Percentiles rank a stretch among this genome's conserved stretches.
These are phyloP conservation scores for Temnothorax rugatulus DNA, from an alignment of 2,888 invertebrate species.

Conservation along the genomic window DNA sequence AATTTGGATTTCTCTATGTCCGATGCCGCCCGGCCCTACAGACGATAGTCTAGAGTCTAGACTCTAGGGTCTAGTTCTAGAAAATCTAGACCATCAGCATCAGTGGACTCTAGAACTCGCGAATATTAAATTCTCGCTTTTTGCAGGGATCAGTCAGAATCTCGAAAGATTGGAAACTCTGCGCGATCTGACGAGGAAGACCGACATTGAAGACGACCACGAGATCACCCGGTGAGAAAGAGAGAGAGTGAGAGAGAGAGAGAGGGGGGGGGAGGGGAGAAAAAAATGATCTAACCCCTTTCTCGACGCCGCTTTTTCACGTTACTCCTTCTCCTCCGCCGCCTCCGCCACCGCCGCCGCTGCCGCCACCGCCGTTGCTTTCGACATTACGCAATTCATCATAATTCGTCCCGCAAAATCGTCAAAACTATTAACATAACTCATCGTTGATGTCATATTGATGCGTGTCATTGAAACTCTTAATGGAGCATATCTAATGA, in stretches of 20 bases:
- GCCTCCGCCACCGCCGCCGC: neutral
- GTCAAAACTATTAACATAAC: neutral
- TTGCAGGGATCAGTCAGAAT: constrained; percentile 92
- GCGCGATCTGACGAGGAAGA: constrained; percentile 90
- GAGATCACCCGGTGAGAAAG: constrained; percentile 80
- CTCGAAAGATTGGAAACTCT: constrained; percentile 93
- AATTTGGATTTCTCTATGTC: constrained; percentile 23
- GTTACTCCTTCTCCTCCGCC: constrained; percentile 14
- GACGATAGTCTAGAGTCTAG: too few relatives aligned
- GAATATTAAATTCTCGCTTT: constrained; percentile 53
- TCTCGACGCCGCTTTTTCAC: constrained; percentile 54
- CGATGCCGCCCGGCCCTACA: neutral
- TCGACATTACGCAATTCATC: constrained; percentile 72
- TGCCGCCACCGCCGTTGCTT: constrained; percentile 44
- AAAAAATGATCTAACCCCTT: constrained; percentile 52
- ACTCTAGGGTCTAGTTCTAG: too few relatives aligned
- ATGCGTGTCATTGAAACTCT: neutral
- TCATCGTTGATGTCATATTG: neutral
- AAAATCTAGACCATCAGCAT: too few relatives aligned
- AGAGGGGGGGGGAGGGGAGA: constrained; percentile 69
- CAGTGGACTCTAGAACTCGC: neutral
- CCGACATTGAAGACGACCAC: constrained; percentile 89
- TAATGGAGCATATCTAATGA: neutral
- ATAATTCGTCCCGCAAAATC: constrained; percentile 47
- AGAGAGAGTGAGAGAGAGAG: constrained; percentile 71